Conservation (phyloP, 2,888 invertebrate species). For the Tiphia femorata region DNA sequence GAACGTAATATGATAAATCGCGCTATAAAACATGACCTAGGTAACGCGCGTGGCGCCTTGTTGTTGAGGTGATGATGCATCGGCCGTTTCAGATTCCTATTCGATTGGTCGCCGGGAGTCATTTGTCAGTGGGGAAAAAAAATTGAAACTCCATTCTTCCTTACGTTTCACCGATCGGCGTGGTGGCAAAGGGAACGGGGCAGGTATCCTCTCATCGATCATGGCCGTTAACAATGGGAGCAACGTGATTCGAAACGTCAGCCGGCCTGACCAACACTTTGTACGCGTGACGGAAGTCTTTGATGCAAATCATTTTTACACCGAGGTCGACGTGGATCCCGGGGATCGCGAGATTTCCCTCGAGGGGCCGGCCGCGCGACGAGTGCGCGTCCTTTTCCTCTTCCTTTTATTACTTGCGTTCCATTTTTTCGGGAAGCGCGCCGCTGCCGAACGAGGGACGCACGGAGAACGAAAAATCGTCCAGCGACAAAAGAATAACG, state of each 20-base stretch:
- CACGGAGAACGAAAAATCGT: no score
- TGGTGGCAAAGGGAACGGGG: no score
- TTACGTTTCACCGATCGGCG: slow-evolving; percentile 38
- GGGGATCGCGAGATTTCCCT: no score
- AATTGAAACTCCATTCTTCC: slow-evolving; percentile 43
- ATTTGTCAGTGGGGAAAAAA: slow-evolving; percentile 43
- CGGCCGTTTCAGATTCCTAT: slow-evolving; percentile 35
- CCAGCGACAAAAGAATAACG: no score
- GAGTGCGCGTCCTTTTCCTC: no score
- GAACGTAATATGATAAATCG: slow-evolving; percentile 40
- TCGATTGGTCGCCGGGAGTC: slow-evolving; percentile 38
- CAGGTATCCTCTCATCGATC: slow-evolving; percentile 42
- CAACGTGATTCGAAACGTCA: slow-evolving; percentile 15
- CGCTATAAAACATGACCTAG: slow-evolving; percentile 25
- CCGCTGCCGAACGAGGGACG: no score
- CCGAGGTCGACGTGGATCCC: no score
- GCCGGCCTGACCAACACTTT: slow-evolving; percentile 32
- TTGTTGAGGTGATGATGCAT: slow-evolving; percentile 43
- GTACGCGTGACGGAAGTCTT: slow-evolving; percentile 27
- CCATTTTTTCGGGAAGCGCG: no score
- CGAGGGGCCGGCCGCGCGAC: no score
- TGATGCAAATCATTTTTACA: slow-evolving; percentile 13
- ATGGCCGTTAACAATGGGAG: slow-evolving; percentile 32
- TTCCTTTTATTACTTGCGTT: no score
- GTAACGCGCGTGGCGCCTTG: slow-evolving; percentile 19